Evolutionary conservation across 2,113 vertebrate genomes (phyloP), one percentile per base, ranked within the genome.

Genomic region (Chrysemys picta): DNA sequence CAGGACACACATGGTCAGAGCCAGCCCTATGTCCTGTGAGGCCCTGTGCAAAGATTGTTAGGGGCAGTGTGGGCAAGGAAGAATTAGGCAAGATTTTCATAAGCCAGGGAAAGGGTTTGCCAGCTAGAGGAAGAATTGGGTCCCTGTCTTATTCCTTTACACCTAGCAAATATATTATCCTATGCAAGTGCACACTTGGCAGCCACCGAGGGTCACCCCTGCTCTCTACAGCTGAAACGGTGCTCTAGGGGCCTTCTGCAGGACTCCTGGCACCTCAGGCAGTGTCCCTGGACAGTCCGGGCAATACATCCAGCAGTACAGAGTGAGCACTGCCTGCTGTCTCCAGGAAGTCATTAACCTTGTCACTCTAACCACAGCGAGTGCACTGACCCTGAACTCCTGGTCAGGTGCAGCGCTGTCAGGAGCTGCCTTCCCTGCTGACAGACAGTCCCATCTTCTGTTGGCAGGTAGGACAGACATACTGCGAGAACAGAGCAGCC

Each of bases 11-110:
- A 13, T 38, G 82, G 24, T 22, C 35, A 2, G 29, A 22, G 31
- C 22, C 72, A 76, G 24, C 38, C 72, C 38, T 76, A 38, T 5
- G 7, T 69, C 19, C 65, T 69, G 65, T 8, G 21, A 69, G 35
- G 65, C 31, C 35, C 14, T n/a, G 8, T n/a, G 65, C 65, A 69
- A 9, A 1, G 10, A 76, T 17, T 82, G 85, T 69, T 76, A 59
- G 0, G 0, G 19, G 42, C 19, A 80, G 4, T 42, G 8, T 0
- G 0, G 10, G 6, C 1, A 3, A 94, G 88, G 21, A 50, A 2
- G 12, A 45, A 5, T 52, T 57, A 25, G n/a, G 75, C 2, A 10
- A 90, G 72, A 75, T 27, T 45, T 25, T 38, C 72, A 76, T 76
- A 76, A 76, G 42, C 42, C 38, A 38, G 22, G 42, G 38, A 76